Evolutionary conservation across 2,888 invertebrate species (phyloP).

Genomic region (Nomada ferruginata): DNA sequence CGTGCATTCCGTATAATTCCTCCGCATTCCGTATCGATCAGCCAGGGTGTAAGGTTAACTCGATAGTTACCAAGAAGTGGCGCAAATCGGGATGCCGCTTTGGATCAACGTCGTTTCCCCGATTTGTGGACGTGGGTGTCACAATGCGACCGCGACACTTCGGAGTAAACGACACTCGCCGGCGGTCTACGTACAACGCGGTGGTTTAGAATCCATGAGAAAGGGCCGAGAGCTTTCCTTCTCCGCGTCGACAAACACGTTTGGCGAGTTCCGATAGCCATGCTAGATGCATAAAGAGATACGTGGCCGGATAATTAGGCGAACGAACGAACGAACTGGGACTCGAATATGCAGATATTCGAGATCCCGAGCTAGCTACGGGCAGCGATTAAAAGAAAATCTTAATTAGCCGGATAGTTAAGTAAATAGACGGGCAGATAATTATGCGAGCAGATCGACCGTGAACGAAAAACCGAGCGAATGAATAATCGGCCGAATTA

Average conservation of each 20-base stretch:
- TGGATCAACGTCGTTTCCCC: constrained; percentile 13
- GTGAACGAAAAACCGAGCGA: constrained; percentile 37
- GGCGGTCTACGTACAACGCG: constrained; percentile 10
- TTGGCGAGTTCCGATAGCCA: constrained; percentile 27
- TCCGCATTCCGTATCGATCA: neutral
- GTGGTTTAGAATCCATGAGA: constrained; percentile 12
- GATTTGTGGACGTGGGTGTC: constrained; percentile 21
- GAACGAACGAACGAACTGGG: constrained; percentile 19
- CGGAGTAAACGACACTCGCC: neutral
- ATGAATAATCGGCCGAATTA: constrained; percentile 30
- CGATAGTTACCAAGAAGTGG: constrained; percentile 12
- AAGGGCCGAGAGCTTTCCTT: neutral
- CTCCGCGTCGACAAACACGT: constrained; percentile 41
- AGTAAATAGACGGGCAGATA: constrained; percentile 50
- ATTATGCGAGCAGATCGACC: constrained; percentile 49
- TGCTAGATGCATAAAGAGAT: constrained; percentile 42
- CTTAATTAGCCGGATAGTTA: constrained; percentile 53
- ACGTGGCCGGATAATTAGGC: constrained; percentile 45
- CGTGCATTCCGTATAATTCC: neutral
- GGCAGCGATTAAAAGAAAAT: constrained; percentile 52
- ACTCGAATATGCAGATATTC: constrained; percentile 27
- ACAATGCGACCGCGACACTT: constrained; percentile 7
- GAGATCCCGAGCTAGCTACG: neutral
- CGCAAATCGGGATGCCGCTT: constrained; percentile 16
- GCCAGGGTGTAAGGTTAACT: constrained; percentile 9